Evolutionary conservation across 1,140 invertebrate species (phyloP).

Genomic region (Calephelis nemesis): DNA sequence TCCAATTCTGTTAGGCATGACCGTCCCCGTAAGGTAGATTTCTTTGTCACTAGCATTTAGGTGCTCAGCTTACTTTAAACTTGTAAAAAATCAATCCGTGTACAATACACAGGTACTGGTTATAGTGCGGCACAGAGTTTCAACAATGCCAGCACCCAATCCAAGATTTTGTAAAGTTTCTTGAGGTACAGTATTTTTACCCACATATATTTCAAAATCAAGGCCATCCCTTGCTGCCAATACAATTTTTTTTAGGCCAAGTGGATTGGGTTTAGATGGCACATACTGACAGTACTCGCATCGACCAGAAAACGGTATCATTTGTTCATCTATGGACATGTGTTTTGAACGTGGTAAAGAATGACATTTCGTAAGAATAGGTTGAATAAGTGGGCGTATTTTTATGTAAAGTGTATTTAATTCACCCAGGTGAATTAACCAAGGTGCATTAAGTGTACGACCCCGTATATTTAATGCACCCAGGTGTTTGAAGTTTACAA

Average conservation of each 20-base stretch:
- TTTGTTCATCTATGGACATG: slow-evolving; percentile 1
- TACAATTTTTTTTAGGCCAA: not conserved
- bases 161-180: not conserved
- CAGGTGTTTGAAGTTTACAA: too few relatives aligned
- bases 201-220: slow-evolving; percentile 2
- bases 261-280: slow-evolving; percentile 1
- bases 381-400: not conserved
- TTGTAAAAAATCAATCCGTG: too few relatives aligned
- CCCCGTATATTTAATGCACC: too few relatives aligned
- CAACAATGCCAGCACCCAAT: not conserved
- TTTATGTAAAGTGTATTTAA: too few relatives aligned
- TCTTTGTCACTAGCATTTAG: not conserved
- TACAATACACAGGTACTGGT: not conserved
- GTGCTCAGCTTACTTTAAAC: not conserved
- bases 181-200: not conserved
- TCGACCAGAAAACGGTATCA: not conserved
- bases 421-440: too few relatives aligned
- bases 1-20: not conserved
- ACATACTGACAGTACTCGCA: slow-evolving; percentile 1
- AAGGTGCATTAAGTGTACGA: too few relatives aligned
- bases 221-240: not conserved
- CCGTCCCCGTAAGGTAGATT: not conserved
- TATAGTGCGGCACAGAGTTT: not conserved
- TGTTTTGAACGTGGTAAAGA: not conserved
- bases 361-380: not conserved